Evolutionary conservation across 2,888 invertebrate genomes (phyloP).

Genomic region (Polydesmus complanatus): DNA sequence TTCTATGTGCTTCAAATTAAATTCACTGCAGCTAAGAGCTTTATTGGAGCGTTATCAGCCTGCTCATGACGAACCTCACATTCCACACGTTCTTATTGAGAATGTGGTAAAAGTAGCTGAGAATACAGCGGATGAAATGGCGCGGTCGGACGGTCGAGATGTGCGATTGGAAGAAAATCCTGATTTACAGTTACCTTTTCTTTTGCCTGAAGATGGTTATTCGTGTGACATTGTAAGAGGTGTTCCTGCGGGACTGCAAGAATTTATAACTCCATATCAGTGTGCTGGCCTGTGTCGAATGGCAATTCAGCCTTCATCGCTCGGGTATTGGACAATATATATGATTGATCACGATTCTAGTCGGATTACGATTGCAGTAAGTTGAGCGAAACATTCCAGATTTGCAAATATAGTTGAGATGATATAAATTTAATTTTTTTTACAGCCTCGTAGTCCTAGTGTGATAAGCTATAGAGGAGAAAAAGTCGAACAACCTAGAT

Average conservation of each 20-base stretch:
- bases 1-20: conserved; percentile 88
- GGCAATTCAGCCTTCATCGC: conserved; percentile 76
- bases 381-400: background rate
- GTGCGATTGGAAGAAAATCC: conserved; percentile 79
- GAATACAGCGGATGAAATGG: conserved; percentile 79
- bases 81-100: conserved; percentile 47
- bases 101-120: conserved; percentile 57
- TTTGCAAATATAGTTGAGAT: background rate
- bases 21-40: conserved; percentile 83
- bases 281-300: conserved; percentile 75
- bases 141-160: conserved; percentile 77
- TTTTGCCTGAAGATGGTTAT: conserved; percentile 94
- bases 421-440: background rate
- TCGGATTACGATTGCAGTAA: background rate
- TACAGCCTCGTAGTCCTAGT: conserved; percentile 14
- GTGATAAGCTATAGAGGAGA: conserved; percentile 15
- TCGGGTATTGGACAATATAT: conserved; percentile 92
- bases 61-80: conserved; percentile 43
- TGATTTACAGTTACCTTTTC: conserved; percentile 66
- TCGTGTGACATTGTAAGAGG: conserved; percentile 91
- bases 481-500: conserved; percentile 16
- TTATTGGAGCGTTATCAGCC: conserved; percentile 62
- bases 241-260: conserved; percentile 71
- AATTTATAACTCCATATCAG: conserved; percentile 70
- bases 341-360: conserved; percentile 41